A percentile compares a stretch with the other conserved stretches of the same genome.
These are phyloP conservation scores for Lypha dubia DNA, from an alignment of 2,888 invertebrate species.

Conservation along the genomic window DNA sequence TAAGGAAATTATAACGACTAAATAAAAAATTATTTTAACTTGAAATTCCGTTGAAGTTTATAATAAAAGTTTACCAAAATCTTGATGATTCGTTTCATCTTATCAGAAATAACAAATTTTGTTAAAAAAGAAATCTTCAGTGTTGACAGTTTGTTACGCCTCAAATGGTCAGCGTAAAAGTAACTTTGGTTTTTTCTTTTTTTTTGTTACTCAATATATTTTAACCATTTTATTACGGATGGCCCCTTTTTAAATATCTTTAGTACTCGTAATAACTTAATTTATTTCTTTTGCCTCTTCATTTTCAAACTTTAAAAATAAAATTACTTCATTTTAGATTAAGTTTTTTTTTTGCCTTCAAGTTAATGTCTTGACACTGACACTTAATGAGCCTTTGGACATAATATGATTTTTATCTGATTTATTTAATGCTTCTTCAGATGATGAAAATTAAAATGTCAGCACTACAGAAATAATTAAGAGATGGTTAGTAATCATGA, in stretches of 20 bases:
- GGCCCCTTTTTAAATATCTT: conserved; percentile 1
- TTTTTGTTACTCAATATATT: too few species aligned
- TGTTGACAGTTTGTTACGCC: not conserved
- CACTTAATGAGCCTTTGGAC: conserved; percentile 35
- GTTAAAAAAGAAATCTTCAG: too few species aligned
- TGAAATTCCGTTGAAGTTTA: too few species aligned
- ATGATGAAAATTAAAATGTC: conserved; percentile 60
- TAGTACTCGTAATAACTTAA: not conserved
- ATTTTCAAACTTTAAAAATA: not conserved
- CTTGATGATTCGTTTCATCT: too few species aligned
- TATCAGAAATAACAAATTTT: too few species aligned
- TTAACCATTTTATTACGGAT: not conserved
- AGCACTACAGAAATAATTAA: conserved; percentile 50
- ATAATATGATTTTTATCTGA: conserved; percentile 52
- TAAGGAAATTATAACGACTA: too few species aligned
- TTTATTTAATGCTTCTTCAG: conserved; percentile 49
- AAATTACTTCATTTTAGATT: conserved; percentile 8
- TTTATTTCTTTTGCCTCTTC: not conserved
- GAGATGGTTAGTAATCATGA: conserved; percentile 45
- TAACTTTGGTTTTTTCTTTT: too few species aligned
- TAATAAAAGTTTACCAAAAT: too few species aligned
- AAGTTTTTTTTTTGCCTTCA: not conserved
- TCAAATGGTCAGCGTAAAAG: not conserved
- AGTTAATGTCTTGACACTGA: conserved; percentile 15
- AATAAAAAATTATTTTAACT: too few species aligned